Conservation (phyloP, 2,113 vertebrate species). For the Tympanuchus pallidicinctus region DNA sequence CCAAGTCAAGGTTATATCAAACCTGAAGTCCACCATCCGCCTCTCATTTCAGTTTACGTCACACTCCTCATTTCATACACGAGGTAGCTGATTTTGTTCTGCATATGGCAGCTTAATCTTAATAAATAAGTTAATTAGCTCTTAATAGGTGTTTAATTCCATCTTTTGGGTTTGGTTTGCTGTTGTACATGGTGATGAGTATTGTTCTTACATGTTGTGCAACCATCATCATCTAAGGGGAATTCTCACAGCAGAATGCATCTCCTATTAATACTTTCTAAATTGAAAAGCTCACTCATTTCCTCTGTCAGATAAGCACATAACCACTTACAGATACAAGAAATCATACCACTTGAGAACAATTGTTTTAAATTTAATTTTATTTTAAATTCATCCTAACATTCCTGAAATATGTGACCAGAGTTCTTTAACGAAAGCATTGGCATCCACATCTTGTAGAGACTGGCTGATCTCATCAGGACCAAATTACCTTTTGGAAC, state of each 20-base stretch:
- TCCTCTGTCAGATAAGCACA: not conserved
- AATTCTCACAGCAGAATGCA: not conserved
- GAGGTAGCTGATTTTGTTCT: not conserved
- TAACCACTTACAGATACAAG: not conserved
- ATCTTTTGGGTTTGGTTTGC: not conserved
- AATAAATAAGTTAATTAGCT: not conserved
- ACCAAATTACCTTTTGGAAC: not conserved
- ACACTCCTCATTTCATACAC: not conserved
- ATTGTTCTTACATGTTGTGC: not conserved
- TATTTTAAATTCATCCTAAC: not conserved
- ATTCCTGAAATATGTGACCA: not conserved
- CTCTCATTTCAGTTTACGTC: not conserved
- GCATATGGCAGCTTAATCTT: not conserved
- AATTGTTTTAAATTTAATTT: not conserved
- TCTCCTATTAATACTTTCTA: not conserved
- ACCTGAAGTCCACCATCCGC: not conserved
- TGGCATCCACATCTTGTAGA: not conserved
- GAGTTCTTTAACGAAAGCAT: not conserved
- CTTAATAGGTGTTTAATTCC: not conserved
- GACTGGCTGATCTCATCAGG: not conserved
- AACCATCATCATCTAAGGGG: not conserved
- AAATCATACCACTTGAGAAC: not conserved
- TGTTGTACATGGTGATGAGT: not conserved
- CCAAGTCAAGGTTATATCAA: not conserved
- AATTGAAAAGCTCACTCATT: not conserved